Conservation (phyloP, 2,113 vertebrate species). For the Aplodontia rufa region DNA sequence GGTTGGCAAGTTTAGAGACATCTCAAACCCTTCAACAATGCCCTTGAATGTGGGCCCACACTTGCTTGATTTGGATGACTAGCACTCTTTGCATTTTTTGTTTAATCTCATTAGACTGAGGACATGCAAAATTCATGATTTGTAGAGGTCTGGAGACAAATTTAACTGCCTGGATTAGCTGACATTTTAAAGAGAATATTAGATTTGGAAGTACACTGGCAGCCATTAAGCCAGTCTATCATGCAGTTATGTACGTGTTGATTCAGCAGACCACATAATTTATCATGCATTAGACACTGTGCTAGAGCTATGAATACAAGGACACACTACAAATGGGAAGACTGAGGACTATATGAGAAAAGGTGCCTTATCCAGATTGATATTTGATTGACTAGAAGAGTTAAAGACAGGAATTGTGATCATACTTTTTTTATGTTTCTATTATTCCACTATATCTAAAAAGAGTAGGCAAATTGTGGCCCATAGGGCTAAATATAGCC, state of each 20-base stretch:
- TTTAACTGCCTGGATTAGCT: conserved; percentile 72
- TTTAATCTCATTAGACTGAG: conserved; percentile 78
- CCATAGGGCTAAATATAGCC: not conserved
- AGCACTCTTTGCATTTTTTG: conserved; percentile 81
- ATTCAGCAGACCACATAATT: not conserved
- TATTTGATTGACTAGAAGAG: not conserved
- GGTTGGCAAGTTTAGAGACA: conserved; percentile 67
- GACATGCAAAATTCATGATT: conserved; percentile 63
- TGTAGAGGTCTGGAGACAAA: conserved; percentile 67
- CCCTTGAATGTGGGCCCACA: conserved; percentile 50
- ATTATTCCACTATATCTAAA: not conserved
- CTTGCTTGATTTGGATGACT: conserved; percentile 72
- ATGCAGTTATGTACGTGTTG: not conserved
- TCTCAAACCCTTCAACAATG: conserved; percentile 77
- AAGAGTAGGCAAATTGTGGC: not conserved
- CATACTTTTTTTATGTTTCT: not conserved
- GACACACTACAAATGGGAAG: not conserved
- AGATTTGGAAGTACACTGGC: not conserved
- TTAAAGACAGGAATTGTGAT: not conserved
- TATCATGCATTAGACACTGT: not conserved
- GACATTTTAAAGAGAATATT: conserved; percentile 69
- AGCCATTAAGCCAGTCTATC: not conserved
- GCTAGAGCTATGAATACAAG: not conserved
- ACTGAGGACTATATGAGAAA: not conserved
- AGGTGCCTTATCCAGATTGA: not conserved